Base-by-base conservation (phyloP, 2,888 invertebrate species). In the Erannis defoliaria region DNA sequence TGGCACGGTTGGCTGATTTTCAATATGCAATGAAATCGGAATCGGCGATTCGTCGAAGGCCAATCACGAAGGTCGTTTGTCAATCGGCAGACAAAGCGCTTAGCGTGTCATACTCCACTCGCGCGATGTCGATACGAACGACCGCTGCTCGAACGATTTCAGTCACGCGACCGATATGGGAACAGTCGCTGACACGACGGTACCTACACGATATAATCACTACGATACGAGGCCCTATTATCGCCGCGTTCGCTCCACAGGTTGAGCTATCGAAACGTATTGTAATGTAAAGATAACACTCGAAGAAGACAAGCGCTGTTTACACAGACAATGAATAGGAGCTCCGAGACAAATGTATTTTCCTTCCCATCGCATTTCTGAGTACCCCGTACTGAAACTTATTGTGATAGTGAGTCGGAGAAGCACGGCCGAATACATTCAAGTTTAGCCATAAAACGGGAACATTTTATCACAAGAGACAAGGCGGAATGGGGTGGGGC, bases 41-140 rank as follows among this genome's bases (percentile, higher is more conserved):
- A 75, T 74, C 61, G 66, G 68, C 68, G 66, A 74, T 70, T 68
- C 67, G 53, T 57, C 73, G 77, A 83, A 78, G 81, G 82, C 77
- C 82, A 85, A 85, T 84, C 82, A 77, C 76, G 72, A 80, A 78
- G 69, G 76, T 76, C 81, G 80, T 86, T 86, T 84, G 82, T 84
- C 84, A 82, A 81, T 83, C 78, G 73, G 64, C 71, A 78, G 74
- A 83, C 84, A 83, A 77, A 81, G 81, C 78, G 80, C 76, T 82
- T 86, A 78, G 84, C 88, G 84, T 89, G 88, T 86, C 78, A 79
- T 83, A 80, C 82, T 80, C 78, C 82, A 88, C 87, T 88, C 81
- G n/a, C n/a, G n/a, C n/a, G 78, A 87, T 78, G 76, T 81, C 77
- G 83, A 84, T 85, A 80, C 76, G 76, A 81, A 78, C 81, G 75